Conservation (phyloP, 64 coral and sea anemone genomes). For the Catalaphyllia jardinei region DNA sequence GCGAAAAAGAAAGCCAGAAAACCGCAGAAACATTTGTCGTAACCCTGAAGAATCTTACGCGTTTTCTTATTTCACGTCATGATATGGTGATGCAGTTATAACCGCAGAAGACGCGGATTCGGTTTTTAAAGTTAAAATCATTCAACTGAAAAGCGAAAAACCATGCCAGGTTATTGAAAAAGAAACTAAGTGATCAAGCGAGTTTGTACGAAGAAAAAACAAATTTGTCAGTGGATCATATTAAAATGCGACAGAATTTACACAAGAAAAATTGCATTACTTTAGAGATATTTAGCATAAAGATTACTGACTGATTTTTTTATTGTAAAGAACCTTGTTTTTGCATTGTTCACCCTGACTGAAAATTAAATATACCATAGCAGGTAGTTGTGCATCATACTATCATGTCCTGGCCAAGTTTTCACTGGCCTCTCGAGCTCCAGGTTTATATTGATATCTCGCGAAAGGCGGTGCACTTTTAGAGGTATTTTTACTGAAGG, state of each 20-base stretch:
- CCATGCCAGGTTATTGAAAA: neutral
- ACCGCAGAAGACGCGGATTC: neutral
- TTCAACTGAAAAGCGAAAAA: conserved; percentile 12
- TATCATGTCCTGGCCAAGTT: no score
- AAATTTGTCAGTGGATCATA: neutral
- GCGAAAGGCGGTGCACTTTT: neutral
- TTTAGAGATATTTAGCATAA: neutral
- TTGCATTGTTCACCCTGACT: neutral
- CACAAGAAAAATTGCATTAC: neutral
- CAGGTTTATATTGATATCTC: neutral
- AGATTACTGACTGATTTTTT: neutral
- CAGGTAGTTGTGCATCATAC: no score
- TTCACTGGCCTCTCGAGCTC: no score
- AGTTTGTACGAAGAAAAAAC: neutral
- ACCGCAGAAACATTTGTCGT: neutral
- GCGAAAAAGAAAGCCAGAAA: neutral
- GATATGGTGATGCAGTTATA: neutral
- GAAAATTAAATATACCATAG: neutral
- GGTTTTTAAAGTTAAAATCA: neutral
- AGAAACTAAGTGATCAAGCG: neutral
- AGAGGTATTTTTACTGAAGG: neutral
- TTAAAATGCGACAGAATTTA: neutral
- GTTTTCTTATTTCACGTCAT: neutral
- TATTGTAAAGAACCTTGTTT: neutral
- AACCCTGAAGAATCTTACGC: neutral